A percentile compares a stretch with the other conserved stretches of the same genome.
These are phyloP conservation scores for Mormoops blainvillei DNA, from an alignment of 2,113 vertebrate species.

Conservation along the genomic window DNA sequence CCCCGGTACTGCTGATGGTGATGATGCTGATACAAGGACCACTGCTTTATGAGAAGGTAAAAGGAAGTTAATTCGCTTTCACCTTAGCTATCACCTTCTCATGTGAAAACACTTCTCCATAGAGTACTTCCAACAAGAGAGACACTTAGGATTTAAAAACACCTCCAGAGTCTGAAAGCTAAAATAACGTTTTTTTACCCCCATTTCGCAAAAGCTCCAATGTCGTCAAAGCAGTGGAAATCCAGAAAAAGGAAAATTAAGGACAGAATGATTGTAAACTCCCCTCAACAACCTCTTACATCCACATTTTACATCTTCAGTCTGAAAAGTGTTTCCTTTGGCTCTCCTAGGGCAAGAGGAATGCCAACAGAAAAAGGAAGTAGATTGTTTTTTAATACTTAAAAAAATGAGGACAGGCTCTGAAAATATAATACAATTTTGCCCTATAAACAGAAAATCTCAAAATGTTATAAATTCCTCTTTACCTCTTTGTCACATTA, in stretches of 20 bases:
- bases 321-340: background rate
- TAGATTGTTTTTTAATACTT: background rate
- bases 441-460: conserved; percentile 22
- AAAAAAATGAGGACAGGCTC: background rate
- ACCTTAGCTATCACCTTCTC: background rate
- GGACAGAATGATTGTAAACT: background rate
- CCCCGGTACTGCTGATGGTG: background rate
- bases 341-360: background rate
- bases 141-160: conserved; percentile 26
- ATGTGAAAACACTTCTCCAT: background rate
- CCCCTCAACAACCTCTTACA: background rate
- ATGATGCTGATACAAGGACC: background rate
- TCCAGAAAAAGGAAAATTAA: background rate
- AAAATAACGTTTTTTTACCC: background rate
- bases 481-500: background rate
- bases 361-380: background rate
- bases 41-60: background rate
- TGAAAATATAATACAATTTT: conserved; percentile 9
- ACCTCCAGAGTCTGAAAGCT: background rate
- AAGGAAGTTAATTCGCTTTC: background rate
- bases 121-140: conserved; percentile 7
- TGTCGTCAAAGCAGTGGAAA: background rate
- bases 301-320: background rate
- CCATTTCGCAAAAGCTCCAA: conserved; percentile 1
- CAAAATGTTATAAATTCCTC: conserved; percentile 26